phyloP scores from a whole-genome alignment of 2,888 invertebrate genomes.

The Rhabditophanes sp. region DNA sequence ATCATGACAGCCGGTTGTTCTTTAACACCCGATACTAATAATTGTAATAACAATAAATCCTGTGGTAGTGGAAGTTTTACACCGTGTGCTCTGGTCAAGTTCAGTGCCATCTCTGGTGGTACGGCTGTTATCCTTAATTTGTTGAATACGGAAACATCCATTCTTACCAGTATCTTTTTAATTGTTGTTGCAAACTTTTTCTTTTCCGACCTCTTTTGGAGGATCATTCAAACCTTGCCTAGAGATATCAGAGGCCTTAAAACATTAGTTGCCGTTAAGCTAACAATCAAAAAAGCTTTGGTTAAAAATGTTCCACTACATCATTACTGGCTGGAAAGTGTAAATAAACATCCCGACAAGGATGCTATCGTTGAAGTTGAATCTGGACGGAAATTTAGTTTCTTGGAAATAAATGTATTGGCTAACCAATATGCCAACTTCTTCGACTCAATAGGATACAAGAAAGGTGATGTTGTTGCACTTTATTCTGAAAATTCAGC shows the following conservation, averaged over 20 bases:
- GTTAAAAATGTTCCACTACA: constrained; percentile 27
- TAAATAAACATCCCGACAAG: constrained; percentile 17
- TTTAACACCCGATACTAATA: no score
- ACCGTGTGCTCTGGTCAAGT: no score
- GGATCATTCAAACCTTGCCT: constrained; percentile 23
- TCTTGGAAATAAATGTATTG: constrained; percentile 25
- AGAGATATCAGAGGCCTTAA: constrained; percentile 34
- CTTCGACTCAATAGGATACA: constrained; percentile 29
- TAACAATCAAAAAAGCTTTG: constrained; percentile 21
- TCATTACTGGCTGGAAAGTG: constrained; percentile 29
- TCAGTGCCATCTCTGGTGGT: no score
- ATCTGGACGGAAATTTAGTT: constrained; percentile 27
- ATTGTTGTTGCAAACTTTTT: constrained; percentile 18
- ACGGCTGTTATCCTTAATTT: no score
- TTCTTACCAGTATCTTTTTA: no score
- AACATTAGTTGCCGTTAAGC: constrained; percentile 21
- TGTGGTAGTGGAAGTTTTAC: no score
- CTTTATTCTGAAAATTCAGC: constrained; percentile 78
- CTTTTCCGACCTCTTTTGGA: constrained; percentile 17
- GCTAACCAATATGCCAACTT: constrained; percentile 37
- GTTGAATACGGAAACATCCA: no score
- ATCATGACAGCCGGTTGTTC: no score
- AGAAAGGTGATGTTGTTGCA: constrained; percentile 67
- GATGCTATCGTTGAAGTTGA: constrained; percentile 29
- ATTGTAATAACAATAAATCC: no score